Percentiles rank a stretch among this genome's conserved stretches.
phyloP scores from a whole-genome alignment of 2,888 invertebrate species.

The Reticulitermes lucifugus region DNA sequence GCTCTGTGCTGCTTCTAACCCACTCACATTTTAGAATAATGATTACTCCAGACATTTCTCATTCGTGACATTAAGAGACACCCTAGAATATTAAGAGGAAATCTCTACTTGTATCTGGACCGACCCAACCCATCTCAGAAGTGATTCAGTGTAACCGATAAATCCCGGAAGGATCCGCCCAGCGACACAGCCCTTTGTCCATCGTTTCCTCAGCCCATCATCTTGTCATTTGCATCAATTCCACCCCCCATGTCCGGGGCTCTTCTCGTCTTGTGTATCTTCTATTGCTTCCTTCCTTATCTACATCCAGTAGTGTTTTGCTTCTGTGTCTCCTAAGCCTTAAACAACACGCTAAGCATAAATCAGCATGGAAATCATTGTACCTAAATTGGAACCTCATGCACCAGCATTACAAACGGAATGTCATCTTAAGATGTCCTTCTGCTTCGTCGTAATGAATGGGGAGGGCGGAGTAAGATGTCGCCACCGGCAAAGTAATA shows the following conservation, averaged over 20 bases:
- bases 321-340: constrained; percentile 15
- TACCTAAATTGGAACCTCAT: constrained; percentile 6
- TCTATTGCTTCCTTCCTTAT: neutral
- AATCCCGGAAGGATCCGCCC: constrained; percentile 47
- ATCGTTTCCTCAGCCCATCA: constrained; percentile 29
- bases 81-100: constrained; percentile 3
- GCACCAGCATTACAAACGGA: neutral
- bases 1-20: neutral
- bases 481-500: neutral
- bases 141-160: constrained; percentile 45
- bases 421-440: constrained; percentile 20
- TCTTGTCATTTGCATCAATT: constrained; percentile 36
- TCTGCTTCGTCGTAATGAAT: constrained; percentile 16
- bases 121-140: constrained; percentile 2
- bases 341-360: constrained; percentile 29
- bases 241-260: neutral
- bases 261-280: constrained; percentile 17
- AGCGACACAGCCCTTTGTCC: constrained; percentile 41
- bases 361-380: constrained; percentile 36
- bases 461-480: neutral
- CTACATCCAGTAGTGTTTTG: constrained; percentile 16
- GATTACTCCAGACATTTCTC: constrained; percentile 5
- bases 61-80: neutral
- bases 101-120: neutral
- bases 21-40: neutral